Conservation (phyloP, 1,140 invertebrate genomes). For the Penaeus chinensis region DNA sequence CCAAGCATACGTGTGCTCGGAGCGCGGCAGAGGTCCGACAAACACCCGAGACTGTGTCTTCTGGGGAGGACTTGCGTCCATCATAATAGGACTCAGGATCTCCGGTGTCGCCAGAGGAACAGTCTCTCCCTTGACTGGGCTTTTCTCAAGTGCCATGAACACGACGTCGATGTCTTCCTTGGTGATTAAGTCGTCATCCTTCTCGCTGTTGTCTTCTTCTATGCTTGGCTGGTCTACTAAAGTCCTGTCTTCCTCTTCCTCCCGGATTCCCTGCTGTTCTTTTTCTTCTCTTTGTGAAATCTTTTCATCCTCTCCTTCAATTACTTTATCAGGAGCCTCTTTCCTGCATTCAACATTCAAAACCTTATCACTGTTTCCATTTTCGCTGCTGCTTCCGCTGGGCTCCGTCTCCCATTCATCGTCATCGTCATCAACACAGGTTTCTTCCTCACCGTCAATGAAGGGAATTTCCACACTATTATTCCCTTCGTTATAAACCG, state of each 20-base stretch:
- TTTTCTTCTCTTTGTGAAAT: no score
- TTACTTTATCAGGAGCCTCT: neutral
- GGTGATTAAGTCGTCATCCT: constrained; percentile 33
- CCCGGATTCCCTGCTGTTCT: neutral
- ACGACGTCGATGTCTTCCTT: constrained; percentile 39
- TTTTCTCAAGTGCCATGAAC: constrained; percentile 34
- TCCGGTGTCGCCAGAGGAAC: no score
- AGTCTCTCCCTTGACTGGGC: constrained; percentile 6
- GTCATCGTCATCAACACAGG: constrained; percentile 23
- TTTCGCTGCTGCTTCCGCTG: constrained; percentile 34
- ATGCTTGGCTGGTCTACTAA: neutral
- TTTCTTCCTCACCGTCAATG: neutral
- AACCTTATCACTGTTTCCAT: neutral
- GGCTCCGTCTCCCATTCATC: constrained; percentile 52
- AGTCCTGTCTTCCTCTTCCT: constrained; percentile 6
- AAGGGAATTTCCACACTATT: neutral
- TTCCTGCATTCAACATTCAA: neutral
- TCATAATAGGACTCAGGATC: no score
- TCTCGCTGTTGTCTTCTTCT: constrained; percentile 12
- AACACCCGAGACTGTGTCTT: no score
- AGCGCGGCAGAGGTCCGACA: no score
- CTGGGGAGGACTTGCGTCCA: no score
- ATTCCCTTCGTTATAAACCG: neutral
- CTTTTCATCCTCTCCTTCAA: neutral
- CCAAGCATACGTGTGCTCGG: neutral